These are phyloP conservation scores for Euzophera pinguis DNA, from an alignment of 2,888 invertebrate genomes.

Conservation along the genomic window DNA sequence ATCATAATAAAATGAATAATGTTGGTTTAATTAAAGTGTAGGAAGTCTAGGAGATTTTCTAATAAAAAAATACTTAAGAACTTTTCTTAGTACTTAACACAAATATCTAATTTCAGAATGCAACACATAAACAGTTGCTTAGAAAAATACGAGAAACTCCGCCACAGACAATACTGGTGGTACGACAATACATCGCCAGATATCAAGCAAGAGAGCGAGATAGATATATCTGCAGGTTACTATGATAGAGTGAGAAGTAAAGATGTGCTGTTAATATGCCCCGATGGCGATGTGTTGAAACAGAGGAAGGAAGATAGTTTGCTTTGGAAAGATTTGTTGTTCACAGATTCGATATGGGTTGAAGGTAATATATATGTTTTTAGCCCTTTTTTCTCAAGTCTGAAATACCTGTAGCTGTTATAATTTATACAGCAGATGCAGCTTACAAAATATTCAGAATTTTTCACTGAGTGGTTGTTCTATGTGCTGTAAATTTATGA, in stretches of 20 bases:
- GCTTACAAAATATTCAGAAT: too few relatives aligned
- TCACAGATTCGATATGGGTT: slow-evolving; percentile 62
- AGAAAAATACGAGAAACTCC: slow-evolving; percentile 54
- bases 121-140: slow-evolving; percentile 53
- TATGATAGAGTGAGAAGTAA: slow-evolving; percentile 52
- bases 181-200: slow-evolving; percentile 22
- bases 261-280: slow-evolving; percentile 58
- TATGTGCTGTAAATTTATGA: too few relatives aligned
- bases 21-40: too few relatives aligned
- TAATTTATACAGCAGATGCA: too few relatives aligned
- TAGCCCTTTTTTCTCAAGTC: too few relatives aligned
- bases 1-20: too few relatives aligned
- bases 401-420: too few relatives aligned
- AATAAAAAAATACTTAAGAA: too few relatives aligned
- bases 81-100: slow-evolving; percentile 1
- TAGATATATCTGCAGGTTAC: slow-evolving; percentile 27
- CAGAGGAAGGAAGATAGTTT: slow-evolving; percentile 54
- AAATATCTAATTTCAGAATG: slow-evolving; percentile 42
- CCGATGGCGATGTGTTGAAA: slow-evolving; percentile 56
- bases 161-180: slow-evolving; percentile 66
- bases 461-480: too few relatives aligned
- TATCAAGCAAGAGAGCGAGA: slow-evolving; percentile 37
- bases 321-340: slow-evolving; percentile 63
- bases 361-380: slow-evolving; percentile 53
- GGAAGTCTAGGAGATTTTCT: too few relatives aligned